phyloP scores from a whole-genome alignment of 2,113 vertebrate species.

The Oreocharis arfaki region DNA sequence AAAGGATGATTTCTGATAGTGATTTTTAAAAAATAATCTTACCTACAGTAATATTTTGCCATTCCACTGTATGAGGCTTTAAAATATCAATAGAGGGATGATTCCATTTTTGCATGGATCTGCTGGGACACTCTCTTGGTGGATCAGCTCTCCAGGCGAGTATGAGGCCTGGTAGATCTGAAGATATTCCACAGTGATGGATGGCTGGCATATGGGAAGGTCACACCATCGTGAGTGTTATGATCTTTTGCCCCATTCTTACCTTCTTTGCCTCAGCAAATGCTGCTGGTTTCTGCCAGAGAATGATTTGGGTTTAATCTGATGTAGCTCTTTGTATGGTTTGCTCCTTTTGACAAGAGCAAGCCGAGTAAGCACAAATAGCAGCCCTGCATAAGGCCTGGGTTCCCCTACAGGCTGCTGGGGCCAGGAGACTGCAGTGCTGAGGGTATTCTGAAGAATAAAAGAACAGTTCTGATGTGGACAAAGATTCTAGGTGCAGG shows the following conservation, averaged over 20 bases:
- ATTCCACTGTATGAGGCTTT: background rate
- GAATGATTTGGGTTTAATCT: background rate
- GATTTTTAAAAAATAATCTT: background rate
- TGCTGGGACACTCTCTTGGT: background rate
- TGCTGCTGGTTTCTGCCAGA: background rate
- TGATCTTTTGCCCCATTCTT: background rate
- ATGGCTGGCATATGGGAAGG: background rate
- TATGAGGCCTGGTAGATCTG: background rate
- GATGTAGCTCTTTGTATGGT: background rate
- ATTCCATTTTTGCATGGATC: background rate
- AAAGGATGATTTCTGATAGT: background rate
- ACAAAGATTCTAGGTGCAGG: background rate
- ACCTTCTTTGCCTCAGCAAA: background rate
- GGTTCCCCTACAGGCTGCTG: background rate
- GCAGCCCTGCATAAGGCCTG: background rate
- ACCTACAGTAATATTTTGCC: background rate
- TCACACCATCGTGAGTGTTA: background rate
- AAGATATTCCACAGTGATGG: background rate
- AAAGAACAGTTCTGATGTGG: background rate
- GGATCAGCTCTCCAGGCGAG: background rate
- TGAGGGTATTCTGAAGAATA: background rate
- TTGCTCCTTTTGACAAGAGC: background rate
- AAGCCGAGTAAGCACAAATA: background rate
- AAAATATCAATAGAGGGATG: background rate
- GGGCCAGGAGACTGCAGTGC: background rate